phyloP scores from a whole-genome alignment of 2,797 vertebrate genomes.

The Miichthys miiuy region DNA sequence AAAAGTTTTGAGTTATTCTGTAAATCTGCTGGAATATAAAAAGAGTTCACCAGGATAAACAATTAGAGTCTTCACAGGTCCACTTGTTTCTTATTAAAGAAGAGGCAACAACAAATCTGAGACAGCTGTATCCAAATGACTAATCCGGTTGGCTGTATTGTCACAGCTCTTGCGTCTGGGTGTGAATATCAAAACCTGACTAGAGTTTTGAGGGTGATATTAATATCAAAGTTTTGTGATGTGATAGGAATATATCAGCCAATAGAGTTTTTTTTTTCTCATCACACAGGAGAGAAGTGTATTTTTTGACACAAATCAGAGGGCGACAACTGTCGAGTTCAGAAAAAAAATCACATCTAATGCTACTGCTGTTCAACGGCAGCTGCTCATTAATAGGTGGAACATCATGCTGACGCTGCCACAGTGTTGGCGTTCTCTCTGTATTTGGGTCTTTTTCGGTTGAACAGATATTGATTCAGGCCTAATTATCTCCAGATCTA shows the following conservation, averaged over 20 bases:
- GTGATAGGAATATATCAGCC: too few species aligned
- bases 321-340: neutral
- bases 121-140: neutral
- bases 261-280: neutral
- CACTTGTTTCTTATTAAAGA: neutral
- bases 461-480: neutral
- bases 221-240: too few species aligned
- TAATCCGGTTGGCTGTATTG: neutral
- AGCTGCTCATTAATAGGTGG: neutral
- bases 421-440: neutral
- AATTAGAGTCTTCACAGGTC: neutral
- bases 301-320: neutral
- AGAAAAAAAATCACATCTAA: neutral
- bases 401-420: neutral
- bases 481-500: constrained; percentile 5
- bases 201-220: neutral
- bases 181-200: neutral
- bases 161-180: neutral
- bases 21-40: neutral
- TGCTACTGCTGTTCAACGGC: neutral
- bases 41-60: neutral
- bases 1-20: constrained; percentile 1
- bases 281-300: neutral
- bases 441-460: neutral
- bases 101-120: neutral